Conservation (phyloP, 2,113 vertebrate species). For the Megaleporinus macrocephalus region DNA sequence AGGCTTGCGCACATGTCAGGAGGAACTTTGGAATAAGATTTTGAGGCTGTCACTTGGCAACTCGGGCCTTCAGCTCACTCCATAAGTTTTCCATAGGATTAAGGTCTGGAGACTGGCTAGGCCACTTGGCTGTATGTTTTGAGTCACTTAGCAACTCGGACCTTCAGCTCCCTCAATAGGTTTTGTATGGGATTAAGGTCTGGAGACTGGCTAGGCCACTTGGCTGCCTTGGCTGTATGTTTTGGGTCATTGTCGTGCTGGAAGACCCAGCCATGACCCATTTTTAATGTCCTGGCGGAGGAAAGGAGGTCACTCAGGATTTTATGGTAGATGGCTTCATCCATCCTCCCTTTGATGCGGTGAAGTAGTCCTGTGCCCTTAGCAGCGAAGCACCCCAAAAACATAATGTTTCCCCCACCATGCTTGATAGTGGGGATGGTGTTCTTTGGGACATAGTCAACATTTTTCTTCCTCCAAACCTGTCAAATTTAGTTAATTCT, state of each 20-base stretch:
- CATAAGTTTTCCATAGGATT: not conserved
- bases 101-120: not conserved
- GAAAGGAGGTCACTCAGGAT: too few species aligned
- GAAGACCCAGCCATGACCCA: not conserved
- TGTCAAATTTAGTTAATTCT: too few species aligned
- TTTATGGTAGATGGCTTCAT: too few species aligned
- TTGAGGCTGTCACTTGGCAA: not conserved
- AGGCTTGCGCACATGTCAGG: too few species aligned
- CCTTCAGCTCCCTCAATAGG: not conserved
- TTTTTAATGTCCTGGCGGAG: not conserved
- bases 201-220: not conserved
- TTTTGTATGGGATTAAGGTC: not conserved
- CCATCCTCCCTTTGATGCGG: not conserved
- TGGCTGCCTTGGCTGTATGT: too few species aligned
- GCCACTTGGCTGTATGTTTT: not conserved
- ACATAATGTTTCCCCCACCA: not conserved
- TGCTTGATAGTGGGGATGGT: not conserved
- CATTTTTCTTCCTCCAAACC: too few species aligned
- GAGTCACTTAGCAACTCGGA: not conserved
- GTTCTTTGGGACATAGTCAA: too few species aligned
- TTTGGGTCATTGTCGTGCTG: too few species aligned
- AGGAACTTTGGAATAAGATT: not conserved
- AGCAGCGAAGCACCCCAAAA: not conserved
- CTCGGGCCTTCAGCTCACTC: not conserved
- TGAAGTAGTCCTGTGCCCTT: not conserved